These are phyloP conservation scores for Parnassius orleans DNA, from an alignment of 2,888 invertebrate species.

Conservation along the genomic window DNA sequence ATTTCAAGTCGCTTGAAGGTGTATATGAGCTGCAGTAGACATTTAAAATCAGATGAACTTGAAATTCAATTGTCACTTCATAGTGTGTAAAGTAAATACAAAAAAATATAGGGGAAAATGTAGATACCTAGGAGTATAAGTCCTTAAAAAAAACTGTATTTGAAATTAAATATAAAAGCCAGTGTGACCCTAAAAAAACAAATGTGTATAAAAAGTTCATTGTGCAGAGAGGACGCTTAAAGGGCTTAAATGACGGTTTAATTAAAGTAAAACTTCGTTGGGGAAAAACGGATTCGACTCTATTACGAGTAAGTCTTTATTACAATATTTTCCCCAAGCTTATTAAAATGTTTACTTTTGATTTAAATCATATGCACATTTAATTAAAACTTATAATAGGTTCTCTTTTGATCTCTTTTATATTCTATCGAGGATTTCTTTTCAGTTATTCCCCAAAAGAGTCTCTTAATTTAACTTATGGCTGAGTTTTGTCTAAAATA, in stretches of 20 bases:
- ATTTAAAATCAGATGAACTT: too few species aligned
- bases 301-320: constrained; percentile 17
- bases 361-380: constrained; percentile 30
- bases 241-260: constrained; percentile 22
- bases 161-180: constrained; percentile 20
- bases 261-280: constrained; percentile 21
- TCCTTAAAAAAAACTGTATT: constrained; percentile 4
- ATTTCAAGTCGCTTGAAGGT: too few species aligned
- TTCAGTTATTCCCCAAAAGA: too few species aligned
- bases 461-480: too few species aligned
- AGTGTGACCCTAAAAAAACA: constrained; percentile 13
- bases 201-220: constrained; percentile 14
- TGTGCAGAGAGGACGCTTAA: constrained; percentile 12
- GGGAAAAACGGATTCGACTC: constrained; percentile 21
- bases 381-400: too few species aligned
- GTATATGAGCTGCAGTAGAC: too few species aligned
- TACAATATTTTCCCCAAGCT: constrained; percentile 30
- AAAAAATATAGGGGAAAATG: too few species aligned
- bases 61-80: too few species aligned
- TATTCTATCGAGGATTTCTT: too few species aligned
- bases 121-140: background rate
- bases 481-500: too few species aligned
- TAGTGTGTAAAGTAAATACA: too few species aligned
- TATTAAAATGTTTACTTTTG: constrained; percentile 54
- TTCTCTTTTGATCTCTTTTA: too few species aligned